A percentile compares a stretch with the other conserved stretches of the same genome.
Evolutionary conservation across 2,888 invertebrate genomes (phyloP).

Genomic region (Hymenopus coronatus): DNA sequence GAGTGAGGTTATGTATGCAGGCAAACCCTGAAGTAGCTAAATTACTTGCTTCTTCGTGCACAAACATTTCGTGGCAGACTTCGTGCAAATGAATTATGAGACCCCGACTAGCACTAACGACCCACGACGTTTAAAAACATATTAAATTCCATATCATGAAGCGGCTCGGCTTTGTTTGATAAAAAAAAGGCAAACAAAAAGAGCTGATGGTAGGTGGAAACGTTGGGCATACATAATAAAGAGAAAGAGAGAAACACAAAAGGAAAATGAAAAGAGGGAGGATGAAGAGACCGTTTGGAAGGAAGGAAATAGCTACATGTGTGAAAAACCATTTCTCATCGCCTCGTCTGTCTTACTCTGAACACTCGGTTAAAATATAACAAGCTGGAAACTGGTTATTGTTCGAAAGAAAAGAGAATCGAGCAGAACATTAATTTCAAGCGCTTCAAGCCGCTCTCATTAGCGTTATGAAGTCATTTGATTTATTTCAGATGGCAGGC

Average conservation of each 20-base stretch:
- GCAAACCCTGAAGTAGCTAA: background rate
- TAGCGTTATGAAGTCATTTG: background rate
- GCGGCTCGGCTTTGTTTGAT: background rate
- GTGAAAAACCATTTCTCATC: constrained; percentile 11
- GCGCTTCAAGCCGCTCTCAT: background rate
- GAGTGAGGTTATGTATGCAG: background rate
- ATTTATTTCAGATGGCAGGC: background rate
- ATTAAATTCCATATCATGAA: constrained; percentile 9
- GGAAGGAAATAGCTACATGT: background rate
- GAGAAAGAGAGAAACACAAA: background rate
- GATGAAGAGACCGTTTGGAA: background rate
- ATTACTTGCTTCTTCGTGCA: background rate
- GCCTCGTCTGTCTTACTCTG: background rate
- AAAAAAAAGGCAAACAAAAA: constrained; percentile 2
- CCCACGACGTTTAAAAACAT: constrained; percentile 21
- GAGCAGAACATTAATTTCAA: background rate
- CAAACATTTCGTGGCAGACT: background rate
- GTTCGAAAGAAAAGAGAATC: background rate
- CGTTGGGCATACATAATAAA: background rate
- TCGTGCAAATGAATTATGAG: constrained; percentile 12
- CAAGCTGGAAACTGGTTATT: background rate
- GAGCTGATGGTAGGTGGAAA: background rate
- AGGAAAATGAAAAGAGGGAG: background rate
- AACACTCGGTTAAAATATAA: background rate
- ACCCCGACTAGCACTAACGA: constrained; percentile 14